A percentile compares a stretch with the other conserved stretches of the same genome.
Evolutionary conservation across 2,888 invertebrate species (phyloP).

Genomic region (Tetragonisca angustula): DNA sequence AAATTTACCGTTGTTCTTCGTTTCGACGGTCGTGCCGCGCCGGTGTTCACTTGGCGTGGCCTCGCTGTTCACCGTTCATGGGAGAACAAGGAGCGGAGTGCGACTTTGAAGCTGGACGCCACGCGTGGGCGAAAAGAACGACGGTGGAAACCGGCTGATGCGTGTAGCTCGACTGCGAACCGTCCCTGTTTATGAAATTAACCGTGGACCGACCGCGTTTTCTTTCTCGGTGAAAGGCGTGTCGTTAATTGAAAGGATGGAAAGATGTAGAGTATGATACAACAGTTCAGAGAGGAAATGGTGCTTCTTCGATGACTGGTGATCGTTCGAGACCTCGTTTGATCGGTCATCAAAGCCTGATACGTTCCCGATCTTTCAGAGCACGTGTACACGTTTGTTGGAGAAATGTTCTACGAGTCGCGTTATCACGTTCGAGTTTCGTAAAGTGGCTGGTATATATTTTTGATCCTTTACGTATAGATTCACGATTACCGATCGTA

Average conservation of each 20-base stretch:
- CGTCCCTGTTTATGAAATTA: constrained; percentile 32
- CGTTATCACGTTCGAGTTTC: too few species aligned
- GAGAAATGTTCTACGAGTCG: too few species aligned
- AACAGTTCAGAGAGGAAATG: neutral
- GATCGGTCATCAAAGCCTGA: neutral
- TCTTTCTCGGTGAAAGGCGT: neutral
- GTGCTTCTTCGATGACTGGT: neutral
- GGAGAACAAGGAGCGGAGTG: constrained; percentile 10
- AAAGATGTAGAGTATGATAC: neutral
- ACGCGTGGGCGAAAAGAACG: constrained; percentile 27
- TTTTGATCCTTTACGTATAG: too few species aligned
- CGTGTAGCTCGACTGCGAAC: neutral
- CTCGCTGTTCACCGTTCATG: constrained; percentile 19
- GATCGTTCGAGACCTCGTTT: neutral
- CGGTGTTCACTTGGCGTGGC: neutral
- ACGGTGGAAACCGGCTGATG: neutral
- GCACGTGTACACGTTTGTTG: too few species aligned
- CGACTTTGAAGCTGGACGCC: constrained; percentile 8
- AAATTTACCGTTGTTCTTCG: constrained; percentile 63
- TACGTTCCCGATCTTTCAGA: too few species aligned
- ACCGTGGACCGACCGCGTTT: neutral
- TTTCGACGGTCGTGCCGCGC: constrained; percentile 38
- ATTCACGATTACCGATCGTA: too few species aligned
- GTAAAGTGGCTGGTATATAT: too few species aligned
- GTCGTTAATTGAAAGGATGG: neutral